Evolutionary conservation across 2,113 vertebrate genomes (phyloP).

Genomic region (Zootoca vivipara): DNA sequence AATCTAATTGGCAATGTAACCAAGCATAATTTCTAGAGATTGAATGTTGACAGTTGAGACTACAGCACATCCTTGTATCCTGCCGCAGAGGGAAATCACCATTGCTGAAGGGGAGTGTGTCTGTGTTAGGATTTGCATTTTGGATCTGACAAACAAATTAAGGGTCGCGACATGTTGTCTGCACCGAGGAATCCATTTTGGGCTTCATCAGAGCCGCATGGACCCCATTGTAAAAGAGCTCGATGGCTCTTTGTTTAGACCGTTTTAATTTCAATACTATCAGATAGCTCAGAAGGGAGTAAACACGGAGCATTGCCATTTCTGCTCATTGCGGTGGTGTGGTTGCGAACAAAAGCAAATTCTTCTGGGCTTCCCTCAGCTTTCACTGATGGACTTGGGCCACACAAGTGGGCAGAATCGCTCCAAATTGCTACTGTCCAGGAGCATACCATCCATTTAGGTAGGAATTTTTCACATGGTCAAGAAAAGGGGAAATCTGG

Average conservation of each 20-base stretch:
- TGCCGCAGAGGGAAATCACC: constrained; percentile 50
- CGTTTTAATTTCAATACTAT: constrained; percentile 60
- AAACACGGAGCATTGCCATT: constrained; percentile 59
- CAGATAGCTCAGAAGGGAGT: constrained; percentile 58
- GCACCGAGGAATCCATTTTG: constrained; percentile 58
- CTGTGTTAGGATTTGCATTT: constrained; percentile 42
- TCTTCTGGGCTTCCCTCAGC: constrained; percentile 23
- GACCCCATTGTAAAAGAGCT: constrained; percentile 52
- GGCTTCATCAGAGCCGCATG: constrained; percentile 54
- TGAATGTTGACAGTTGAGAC: constrained; percentile 30
- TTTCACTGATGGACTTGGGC: constrained; percentile 32
- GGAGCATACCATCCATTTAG: constrained; percentile 33
- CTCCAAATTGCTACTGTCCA: constrained; percentile 19
- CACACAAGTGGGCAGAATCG: constrained; percentile 42
- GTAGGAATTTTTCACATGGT: not conserved
- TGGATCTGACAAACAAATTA: constrained; percentile 69
- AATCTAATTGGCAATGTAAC: constrained; percentile 39
- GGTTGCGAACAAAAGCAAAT: constrained; percentile 50
- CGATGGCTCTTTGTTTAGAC: constrained; percentile 66
- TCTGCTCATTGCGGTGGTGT: constrained; percentile 52
- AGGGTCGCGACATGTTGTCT: constrained; percentile 64
- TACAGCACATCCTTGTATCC: constrained; percentile 23
- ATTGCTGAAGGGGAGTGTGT: constrained; percentile 24
- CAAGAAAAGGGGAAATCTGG: not conserved
- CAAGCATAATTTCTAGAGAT: constrained; percentile 34